A percentile compares a stretch with the other conserved stretches of the same genome.
Evolutionary conservation across 2,888 invertebrate genomes (phyloP).

Genomic region (Hypena proboscidalis): DNA sequence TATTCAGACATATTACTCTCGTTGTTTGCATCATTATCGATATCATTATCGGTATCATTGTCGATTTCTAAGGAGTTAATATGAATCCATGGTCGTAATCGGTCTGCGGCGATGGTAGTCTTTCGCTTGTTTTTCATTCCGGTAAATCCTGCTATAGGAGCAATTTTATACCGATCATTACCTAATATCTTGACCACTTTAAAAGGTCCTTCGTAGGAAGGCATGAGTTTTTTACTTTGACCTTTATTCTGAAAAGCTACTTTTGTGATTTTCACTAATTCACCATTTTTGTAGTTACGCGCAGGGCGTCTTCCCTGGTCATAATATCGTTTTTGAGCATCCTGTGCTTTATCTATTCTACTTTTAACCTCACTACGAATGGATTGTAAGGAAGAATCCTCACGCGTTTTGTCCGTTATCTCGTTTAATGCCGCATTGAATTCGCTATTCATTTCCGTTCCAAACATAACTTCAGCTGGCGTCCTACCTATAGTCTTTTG

Average conservation of each 20-base stretch:
- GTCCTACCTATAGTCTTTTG: slow-evolving; percentile 10
- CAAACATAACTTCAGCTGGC: slow-evolving; percentile 12
- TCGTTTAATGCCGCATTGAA: slow-evolving; percentile 2
- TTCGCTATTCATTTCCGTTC: slow-evolving; percentile 5
- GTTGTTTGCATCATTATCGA: no score
- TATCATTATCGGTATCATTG: background rate
- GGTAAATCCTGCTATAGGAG: slow-evolving; percentile 7
- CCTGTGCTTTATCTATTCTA: slow-evolving; percentile 17
- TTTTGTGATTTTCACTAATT: slow-evolving; percentile 35
- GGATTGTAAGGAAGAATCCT: slow-evolving; percentile 20
- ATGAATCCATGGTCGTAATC: slow-evolving; percentile 4
- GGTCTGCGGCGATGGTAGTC: no score
- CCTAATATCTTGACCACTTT: no score
- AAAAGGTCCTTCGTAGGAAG: slow-evolving; percentile 22
- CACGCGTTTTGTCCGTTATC: background rate
- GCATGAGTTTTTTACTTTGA: slow-evolving; percentile 33
- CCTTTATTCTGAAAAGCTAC: slow-evolving; percentile 29
- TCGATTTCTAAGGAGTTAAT: background rate
- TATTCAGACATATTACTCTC: no score
- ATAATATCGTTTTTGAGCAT: slow-evolving; percentile 22
- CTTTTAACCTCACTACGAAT: slow-evolving; percentile 14
- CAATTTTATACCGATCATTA: slow-evolving; percentile 19
- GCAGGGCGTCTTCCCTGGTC: slow-evolving; percentile 27
- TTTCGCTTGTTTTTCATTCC: slow-evolving; percentile 3
- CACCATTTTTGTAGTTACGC: slow-evolving; percentile 20